Percentiles rank a stretch among this genome's conserved stretches.
Evolutionary conservation across 2,113 vertebrate genomes (phyloP).

Genomic region (Canis aureus): DNA sequence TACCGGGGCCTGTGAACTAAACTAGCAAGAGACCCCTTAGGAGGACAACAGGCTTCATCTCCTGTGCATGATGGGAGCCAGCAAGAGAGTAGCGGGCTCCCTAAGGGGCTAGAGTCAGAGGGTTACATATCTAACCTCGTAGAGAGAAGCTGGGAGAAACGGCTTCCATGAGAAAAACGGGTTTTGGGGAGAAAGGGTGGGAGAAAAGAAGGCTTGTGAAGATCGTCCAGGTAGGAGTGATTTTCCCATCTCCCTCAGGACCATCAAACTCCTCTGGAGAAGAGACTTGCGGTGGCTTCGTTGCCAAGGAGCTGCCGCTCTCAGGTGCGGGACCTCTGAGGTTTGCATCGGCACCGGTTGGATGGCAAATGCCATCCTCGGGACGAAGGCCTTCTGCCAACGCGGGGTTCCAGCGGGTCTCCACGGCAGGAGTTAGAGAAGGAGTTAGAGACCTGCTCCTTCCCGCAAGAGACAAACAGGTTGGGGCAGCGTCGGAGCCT

Average conservation of each 20-base stretch:
- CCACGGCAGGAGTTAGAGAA: background rate
- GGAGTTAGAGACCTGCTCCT: background rate
- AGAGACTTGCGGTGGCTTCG: background rate
- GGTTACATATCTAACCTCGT: background rate
- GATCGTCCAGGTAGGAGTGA: background rate
- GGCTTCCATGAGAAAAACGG: background rate
- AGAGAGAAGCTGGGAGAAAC: background rate
- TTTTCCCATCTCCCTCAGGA: background rate
- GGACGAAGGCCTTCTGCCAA: background rate
- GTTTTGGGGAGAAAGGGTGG: background rate
- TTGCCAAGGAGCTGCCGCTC: constrained; percentile 17
- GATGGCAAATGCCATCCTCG: background rate
- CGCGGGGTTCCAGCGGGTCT: background rate
- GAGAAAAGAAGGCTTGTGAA: background rate
- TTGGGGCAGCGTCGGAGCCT: background rate
- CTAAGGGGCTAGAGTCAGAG: background rate
- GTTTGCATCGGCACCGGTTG: background rate
- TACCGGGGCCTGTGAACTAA: background rate
- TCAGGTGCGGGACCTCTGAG: background rate
- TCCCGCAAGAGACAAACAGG: background rate
- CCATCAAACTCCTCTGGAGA: background rate
- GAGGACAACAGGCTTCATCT: background rate
- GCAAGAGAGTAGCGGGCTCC: background rate
- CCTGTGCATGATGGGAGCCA: background rate
- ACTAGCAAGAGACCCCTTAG: background rate